Conservation (phyloP, 2,888 invertebrate genomes). For the Leptodirus hochenwartii region DNA sequence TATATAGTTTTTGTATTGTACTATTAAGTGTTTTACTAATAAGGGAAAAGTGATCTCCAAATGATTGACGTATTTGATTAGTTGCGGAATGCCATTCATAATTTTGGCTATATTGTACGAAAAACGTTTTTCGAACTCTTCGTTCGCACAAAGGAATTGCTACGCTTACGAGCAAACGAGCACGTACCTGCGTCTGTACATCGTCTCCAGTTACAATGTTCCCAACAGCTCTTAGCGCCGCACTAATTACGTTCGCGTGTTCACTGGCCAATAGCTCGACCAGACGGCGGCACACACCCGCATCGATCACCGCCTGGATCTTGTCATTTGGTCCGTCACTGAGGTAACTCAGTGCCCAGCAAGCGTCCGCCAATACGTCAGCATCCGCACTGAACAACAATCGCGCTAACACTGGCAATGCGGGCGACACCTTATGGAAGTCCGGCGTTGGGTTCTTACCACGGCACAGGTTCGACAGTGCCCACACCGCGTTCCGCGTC, state of each 20-base stretch:
- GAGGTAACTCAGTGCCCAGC: slow-evolving; percentile 93
- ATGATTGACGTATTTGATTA: too few species aligned
- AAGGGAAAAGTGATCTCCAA: too few species aligned
- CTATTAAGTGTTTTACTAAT: too few species aligned
- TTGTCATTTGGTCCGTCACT: slow-evolving; percentile 95
- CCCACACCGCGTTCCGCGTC: slow-evolving; percentile 97
- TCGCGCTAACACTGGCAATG: slow-evolving; percentile 73
- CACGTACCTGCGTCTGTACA: slow-evolving; percentile 87
- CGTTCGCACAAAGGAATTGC: too few species aligned
- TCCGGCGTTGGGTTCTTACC: slow-evolving; percentile 94
- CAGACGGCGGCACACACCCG: slow-evolving; percentile 66
- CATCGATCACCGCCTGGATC: slow-evolving; percentile 88
- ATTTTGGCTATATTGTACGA: too few species aligned
- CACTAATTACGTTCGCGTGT: slow-evolving; percentile 59
- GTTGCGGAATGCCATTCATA: too few species aligned
- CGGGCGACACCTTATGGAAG: slow-evolving; percentile 63
- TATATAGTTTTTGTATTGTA: too few species aligned
- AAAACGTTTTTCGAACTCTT: too few species aligned
- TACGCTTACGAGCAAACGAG: too few species aligned
- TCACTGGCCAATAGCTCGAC: slow-evolving; percentile 32
- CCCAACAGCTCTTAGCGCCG: slow-evolving; percentile 89
- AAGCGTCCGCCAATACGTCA: slow-evolving; percentile 84
- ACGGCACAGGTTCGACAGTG: slow-evolving; percentile 89
- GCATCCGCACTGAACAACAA: slow-evolving; percentile 74
- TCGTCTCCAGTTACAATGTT: slow-evolving; percentile 97